phyloP scores from a whole-genome alignment of 2,797 vertebrate species.

The Apodemus agrarius region DNA sequence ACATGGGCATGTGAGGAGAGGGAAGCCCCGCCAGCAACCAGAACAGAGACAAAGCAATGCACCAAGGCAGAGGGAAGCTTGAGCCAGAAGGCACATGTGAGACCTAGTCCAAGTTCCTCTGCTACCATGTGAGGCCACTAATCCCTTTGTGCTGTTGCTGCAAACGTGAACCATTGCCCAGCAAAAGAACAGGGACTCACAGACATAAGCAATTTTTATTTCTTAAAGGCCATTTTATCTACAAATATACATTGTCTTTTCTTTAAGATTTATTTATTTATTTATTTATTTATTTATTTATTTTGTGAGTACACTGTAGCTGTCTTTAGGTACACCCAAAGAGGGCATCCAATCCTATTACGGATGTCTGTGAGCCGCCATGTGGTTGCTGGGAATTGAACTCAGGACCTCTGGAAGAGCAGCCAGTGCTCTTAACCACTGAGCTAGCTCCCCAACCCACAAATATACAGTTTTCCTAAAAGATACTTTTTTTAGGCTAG shows the following conservation, averaged over 20 bases:
- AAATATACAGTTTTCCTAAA: not conserved
- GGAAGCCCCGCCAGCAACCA: not conserved
- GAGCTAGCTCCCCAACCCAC: not conserved
- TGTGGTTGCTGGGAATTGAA: not conserved
- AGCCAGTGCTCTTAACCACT: not conserved
- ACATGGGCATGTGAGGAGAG: not conserved
- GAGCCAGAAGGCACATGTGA: not conserved
- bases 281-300: no score
- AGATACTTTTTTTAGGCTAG: not conserved
- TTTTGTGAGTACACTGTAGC: not conserved
- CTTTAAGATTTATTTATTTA: not conserved
- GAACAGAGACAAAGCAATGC: not conserved
- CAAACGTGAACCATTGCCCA: not conserved
- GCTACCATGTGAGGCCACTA: not conserved
- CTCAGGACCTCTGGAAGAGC: not conserved
- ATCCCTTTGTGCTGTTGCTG: rapidly evolving
- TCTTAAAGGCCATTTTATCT: not conserved
- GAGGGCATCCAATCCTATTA: not conserved
- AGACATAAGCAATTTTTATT: not conserved
- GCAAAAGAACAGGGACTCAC: not conserved
- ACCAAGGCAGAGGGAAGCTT: rapidly evolving
- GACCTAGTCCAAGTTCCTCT: not conserved
- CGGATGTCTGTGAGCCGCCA: not conserved
- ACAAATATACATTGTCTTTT: not conserved
- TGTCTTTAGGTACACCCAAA: not conserved